phyloP scores from a whole-genome alignment of 1,140 invertebrate genomes.

The Drosophila triauraria region DNA sequence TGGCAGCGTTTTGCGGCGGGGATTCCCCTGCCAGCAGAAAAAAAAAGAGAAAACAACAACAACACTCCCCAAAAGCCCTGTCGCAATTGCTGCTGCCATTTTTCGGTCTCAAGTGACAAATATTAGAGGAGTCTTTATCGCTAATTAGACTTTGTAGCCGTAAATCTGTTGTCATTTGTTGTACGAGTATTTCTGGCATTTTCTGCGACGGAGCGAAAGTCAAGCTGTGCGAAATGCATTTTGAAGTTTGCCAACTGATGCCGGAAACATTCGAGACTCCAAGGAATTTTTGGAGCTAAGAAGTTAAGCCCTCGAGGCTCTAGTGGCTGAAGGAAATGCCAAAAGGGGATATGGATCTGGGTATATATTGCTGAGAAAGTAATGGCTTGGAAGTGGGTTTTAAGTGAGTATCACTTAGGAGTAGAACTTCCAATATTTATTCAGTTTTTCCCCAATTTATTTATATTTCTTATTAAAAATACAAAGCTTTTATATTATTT shows the following conservation, averaged over 20 bases:
- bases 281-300: conserved; percentile 47
- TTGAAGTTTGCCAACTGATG: conserved; percentile 73
- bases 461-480: background rate
- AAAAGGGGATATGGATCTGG: conserved; percentile 12
- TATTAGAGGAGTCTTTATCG: conserved; percentile 83
- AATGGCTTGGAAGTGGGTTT: conserved; percentile 34
- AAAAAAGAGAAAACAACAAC: too few relatives aligned
- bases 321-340: conserved; percentile 1
- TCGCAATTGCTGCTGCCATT: conserved; percentile 52
- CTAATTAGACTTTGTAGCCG: conserved; percentile 82
- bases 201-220: background rate
- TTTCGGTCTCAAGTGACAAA: conserved; percentile 82
- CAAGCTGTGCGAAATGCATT: conserved; percentile 68
- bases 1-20: conserved; percentile 70
- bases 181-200: conserved; percentile 15
- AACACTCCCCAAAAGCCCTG: conserved; percentile 33
- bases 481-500: background rate
- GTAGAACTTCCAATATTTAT: background rate
- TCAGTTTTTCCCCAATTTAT: background rate
- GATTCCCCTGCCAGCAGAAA: background rate
- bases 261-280: conserved; percentile 74
- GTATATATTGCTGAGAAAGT: conserved; percentile 2
- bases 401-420: conserved; percentile 16
- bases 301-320: conserved; percentile 28
- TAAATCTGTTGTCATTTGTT: conserved; percentile 80